Evolutionary conservation across 2,797 vertebrate species (phyloP).

Genomic region (Poliocrania exsul): DNA sequence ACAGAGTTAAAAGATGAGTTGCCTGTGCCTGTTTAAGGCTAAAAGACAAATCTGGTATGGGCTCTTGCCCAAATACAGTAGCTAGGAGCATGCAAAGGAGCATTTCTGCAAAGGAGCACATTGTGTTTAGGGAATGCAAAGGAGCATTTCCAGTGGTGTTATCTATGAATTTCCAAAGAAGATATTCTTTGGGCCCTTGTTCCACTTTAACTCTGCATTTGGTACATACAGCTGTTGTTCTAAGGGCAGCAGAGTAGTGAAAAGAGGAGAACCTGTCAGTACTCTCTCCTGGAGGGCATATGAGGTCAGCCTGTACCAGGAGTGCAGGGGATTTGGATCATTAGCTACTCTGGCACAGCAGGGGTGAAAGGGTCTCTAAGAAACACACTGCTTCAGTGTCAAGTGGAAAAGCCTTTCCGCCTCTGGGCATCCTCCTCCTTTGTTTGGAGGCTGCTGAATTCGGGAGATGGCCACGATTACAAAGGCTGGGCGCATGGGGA

Average conservation of each 20-base stretch:
- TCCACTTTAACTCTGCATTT: neutral
- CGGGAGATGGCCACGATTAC: neutral
- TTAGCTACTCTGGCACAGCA: constrained; percentile 23
- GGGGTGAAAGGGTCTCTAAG: constrained; percentile 22
- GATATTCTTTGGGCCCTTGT: neutral
- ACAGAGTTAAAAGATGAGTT: neutral
- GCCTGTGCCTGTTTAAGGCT: neutral
- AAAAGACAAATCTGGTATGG: neutral
- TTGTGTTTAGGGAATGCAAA: neutral
- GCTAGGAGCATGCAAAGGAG: neutral
- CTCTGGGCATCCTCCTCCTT: constrained; percentile 15
- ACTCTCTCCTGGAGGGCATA: neutral
- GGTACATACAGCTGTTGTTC: neutral
- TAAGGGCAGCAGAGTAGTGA: neutral
- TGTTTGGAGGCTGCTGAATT: constrained; percentile 38
- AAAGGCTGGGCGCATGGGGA: neutral
- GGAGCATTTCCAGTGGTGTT: neutral
- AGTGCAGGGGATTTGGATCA: constrained; percentile 23
- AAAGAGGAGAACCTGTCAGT: neutral
- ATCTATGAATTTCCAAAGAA: neutral
- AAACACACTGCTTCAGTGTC: neutral
- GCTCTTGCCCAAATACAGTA: neutral
- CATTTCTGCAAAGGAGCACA: neutral
- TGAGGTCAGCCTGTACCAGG: constrained; percentile 26
- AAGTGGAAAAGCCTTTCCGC: constrained; percentile 38